Evolutionary conservation across 2,888 invertebrate genomes (phyloP).

Genomic region (Macropis europaea): DNA sequence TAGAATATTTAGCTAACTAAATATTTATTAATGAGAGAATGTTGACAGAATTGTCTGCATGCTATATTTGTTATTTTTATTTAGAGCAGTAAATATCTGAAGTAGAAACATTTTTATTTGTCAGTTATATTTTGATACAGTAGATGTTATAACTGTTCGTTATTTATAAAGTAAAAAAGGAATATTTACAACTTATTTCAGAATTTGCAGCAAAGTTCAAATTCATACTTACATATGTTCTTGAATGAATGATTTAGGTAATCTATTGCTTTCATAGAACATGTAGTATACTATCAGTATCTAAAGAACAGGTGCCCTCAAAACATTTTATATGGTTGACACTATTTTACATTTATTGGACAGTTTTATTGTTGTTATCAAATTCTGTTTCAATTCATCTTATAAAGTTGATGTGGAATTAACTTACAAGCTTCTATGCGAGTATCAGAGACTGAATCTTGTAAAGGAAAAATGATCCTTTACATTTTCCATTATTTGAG

Average conservation of each 20-base stretch:
- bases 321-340: constrained; percentile 19
- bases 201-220: constrained; percentile 54
- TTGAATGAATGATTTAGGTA: constrained; percentile 41
- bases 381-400: constrained; percentile 37
- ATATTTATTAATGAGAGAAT: constrained; percentile 30
- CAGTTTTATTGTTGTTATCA: constrained; percentile 23
- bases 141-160: constrained; percentile 16
- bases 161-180: constrained; percentile 24
- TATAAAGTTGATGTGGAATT: constrained; percentile 27
- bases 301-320: constrained; percentile 31
- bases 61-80: constrained; percentile 28
- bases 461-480: constrained; percentile 51
- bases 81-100: constrained; percentile 14
- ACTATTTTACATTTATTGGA: constrained; percentile 10
- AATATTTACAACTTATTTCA: constrained; percentile 40
- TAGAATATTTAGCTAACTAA: constrained; percentile 13
- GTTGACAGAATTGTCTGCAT: constrained; percentile 28
- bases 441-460: constrained; percentile 62
- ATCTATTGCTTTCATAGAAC: constrained; percentile 43
- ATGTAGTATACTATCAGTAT: constrained; percentile 33
- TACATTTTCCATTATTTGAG: constrained; percentile 61
- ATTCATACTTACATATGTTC: constrained; percentile 26
- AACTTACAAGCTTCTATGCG: constrained; percentile 46
- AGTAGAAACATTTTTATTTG: constrained; percentile 23
- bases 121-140: constrained; percentile 17